A percentile compares a stretch with the other conserved stretches of the same genome.
Evolutionary conservation across 2,797 vertebrate species (phyloP).

Genomic region (Myripristis jacobus): DNA sequence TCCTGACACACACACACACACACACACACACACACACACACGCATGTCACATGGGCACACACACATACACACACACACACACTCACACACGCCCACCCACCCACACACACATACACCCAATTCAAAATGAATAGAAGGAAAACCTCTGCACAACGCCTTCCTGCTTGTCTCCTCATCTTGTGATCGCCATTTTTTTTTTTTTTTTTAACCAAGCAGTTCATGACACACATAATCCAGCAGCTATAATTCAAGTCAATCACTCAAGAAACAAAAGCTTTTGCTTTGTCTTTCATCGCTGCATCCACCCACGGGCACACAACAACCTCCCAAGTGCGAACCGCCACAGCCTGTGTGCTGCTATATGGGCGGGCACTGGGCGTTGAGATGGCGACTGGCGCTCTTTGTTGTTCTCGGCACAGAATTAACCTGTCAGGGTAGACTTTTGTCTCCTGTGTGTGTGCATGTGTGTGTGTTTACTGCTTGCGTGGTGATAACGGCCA

Average conservation of each 20-base stretch:
- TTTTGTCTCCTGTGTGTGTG: constrained; percentile 9
- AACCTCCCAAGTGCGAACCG: constrained; percentile 47
- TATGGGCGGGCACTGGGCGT: neutral
- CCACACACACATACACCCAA: constrained; percentile 15
- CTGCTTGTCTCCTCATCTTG: constrained; percentile 13
- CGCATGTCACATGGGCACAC: constrained; percentile 5
- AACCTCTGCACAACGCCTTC: constrained; percentile 30
- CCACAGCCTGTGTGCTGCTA: constrained; percentile 12
- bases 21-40: too few relatives aligned
- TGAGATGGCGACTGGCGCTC: neutral
- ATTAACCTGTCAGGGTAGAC: constrained; percentile 37
- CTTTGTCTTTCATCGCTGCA: constrained; percentile 53
- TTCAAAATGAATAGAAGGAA: constrained; percentile 27
- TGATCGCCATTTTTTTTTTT: constrained; percentile 34
- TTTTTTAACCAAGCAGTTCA: constrained; percentile 31
- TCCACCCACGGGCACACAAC: constrained; percentile 59
- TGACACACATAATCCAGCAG: constrained; percentile 32
- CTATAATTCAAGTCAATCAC: constrained; percentile 46
- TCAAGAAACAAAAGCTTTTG: constrained; percentile 59
- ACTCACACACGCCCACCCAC: constrained; percentile 4
- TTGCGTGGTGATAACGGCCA: neutral
- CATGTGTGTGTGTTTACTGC: constrained; percentile 6
- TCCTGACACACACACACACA: constrained; percentile 40
- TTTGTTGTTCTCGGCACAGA: constrained; percentile 6
- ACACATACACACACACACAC: constrained; percentile 1